Evolutionary conservation across 30 jellyfish, hydroid and myxozoan species (phyloP), one percentile per base, ranked within the genome.

Genomic region (Pelagia noctiluca): DNA sequence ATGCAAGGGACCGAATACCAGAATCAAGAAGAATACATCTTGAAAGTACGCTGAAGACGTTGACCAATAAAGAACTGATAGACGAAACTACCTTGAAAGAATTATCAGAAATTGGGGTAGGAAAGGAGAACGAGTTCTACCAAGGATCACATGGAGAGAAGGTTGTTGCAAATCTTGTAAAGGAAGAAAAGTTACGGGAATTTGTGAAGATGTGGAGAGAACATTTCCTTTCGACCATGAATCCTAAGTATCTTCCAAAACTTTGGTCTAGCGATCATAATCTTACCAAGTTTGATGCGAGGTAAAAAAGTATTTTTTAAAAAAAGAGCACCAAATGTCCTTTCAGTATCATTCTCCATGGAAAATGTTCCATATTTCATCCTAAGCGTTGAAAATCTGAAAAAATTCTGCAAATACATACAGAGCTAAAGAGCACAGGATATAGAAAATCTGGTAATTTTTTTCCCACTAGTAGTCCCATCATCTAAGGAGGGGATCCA

Each of bases 181-280:
- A 61, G 35, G 71, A 65, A 3, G 91, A 85, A 18, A 34, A 50
- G 47, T 36, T 93, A 31, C 38, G 60, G 30, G 95, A 93, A 35
- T 93, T 93, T 50, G 77, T 93, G 23, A 73, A 69, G 53, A 86
- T 93, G 98, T 93, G 98, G 98, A 70, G 98, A 36, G 89, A 83
- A 70, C 98, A 87, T 62, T 93, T 93, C 60, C 68, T 93, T 13
- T 71, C 69, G 37, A 29, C 68, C 25, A 93, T 93, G 98, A 85
- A 87, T 50, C 98, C 98, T 13, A 82, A 93, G 46, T 76, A 30
- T 67, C 33, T 93, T 62, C 98, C 98, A 35, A 30, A 60, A 36
- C 50, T 80, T 23, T 93, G 98, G 98, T 93, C 98, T 11, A 68
- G 89, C 60, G 97, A 93, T 72, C 98, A 93, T 38, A 93, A 82